Evolutionary conservation across 2,113 vertebrate genomes (phyloP), one percentile per base, ranked within the genome.

Genomic region (Syngnathus typhle): DNA sequence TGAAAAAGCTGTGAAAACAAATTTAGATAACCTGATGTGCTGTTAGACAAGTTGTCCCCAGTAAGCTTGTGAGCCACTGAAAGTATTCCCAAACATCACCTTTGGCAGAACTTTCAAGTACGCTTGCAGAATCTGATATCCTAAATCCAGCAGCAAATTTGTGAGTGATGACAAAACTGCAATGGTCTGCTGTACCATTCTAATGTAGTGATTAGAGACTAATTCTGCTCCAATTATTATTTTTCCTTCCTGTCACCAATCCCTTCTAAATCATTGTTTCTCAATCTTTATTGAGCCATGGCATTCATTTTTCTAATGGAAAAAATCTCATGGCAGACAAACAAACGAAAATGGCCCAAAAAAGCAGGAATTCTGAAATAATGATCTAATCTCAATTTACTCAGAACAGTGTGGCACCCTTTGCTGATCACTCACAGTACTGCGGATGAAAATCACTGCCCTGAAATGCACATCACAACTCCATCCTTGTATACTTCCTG

Each of bases 121-220:
- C 70, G 37, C 27, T 32, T 32, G 27, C 11, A 49, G 12, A 23
- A 38, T 68, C 55, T 27, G 37, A 65, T 70, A 63, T 54, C 60
- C 64, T 51, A 44, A 43, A 47, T 41, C 39, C 71, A 67, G 46
- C 59, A 2, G 37, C 54, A 79, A 61, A 23, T 36, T 63, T 69
- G 77, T 72, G 41, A 65, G 63, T 44, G 70, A 70, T 7, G 21
- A 65, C 38, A 43, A 59, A 18, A 54, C 37, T 32, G 21, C 19
- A 39, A 69, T 64, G 69, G 64, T 72, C 69, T 70, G 39, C 72
- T 65, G 41, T 60, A 37, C 44, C 36, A 36, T 63, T 74, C 56
- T 67, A 67, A 79, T 71, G 36, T 68, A 62, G 56, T 68, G 67
- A 71, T 72, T 51, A 77, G 68, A 74, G 38, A 5, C 43, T 12